These are phyloP conservation scores for Mellivora capensis DNA, from an alignment of 2,113 vertebrate genomes.

Conservation along the genomic window DNA sequence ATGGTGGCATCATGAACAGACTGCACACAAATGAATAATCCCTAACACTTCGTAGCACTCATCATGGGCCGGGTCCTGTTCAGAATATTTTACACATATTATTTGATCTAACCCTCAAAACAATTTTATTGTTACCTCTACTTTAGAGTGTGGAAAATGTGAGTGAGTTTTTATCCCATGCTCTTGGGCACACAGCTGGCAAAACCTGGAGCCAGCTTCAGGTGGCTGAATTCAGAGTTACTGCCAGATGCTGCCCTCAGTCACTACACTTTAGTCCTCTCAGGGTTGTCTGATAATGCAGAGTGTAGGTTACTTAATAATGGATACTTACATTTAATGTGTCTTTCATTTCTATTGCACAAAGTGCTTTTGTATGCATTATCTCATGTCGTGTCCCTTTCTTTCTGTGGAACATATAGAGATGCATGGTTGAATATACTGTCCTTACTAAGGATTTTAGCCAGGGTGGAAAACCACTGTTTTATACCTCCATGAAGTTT, in stretches of 20 bases:
- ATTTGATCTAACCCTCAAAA: background rate
- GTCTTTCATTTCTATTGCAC: background rate
- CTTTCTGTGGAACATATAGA: background rate
- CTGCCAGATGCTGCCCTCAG: background rate
- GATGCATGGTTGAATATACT: background rate
- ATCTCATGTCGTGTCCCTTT: background rate
- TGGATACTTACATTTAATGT: background rate
- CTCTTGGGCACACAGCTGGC: background rate
- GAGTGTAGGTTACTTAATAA: background rate
- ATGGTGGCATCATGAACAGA: background rate
- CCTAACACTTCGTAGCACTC: background rate
- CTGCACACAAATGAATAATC: background rate
- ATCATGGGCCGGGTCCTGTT: background rate
- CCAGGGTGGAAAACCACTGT: background rate
- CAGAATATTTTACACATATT: background rate
- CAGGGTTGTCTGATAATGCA: background rate
- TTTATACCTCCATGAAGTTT: background rate
- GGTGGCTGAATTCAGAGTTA: background rate
- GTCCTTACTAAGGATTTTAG: background rate
- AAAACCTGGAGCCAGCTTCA: background rate
- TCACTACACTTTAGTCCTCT: background rate
- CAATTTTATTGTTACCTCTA: background rate
- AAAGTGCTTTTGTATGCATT: background rate
- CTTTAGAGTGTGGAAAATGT: background rate
- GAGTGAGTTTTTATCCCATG: background rate